Base-by-base conservation (phyloP, 2,797 vertebrate genomes). In the Podarcis lilfordi region DNA sequence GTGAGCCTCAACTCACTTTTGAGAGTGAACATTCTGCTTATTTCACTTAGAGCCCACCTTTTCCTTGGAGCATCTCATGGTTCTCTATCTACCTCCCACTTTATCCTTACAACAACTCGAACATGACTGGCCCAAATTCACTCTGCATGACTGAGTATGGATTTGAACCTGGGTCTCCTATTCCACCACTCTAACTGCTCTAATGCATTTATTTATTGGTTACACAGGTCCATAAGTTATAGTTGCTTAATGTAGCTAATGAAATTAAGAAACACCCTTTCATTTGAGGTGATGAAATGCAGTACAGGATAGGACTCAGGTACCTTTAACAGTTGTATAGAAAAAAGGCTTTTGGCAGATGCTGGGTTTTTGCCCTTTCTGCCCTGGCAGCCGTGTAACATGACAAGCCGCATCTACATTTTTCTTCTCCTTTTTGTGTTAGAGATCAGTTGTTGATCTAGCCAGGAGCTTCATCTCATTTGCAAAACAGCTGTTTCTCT, bases 391-490 rank as follows among this genome's bases (percentile, higher is more conserved):
- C 50, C 32, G 0, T 69, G 23, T 68, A 35, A 77, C 13, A 85
- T 85, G 71, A 76, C n/a, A 68, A 37, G 35, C 21, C 37, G 5
- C 32, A 40, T 43, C 21, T 74, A 29, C 55, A 15, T 76, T 92
- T 45, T 17, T 0, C 0, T 32, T 50, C 25, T 89, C 69, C 21
- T 8, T 76, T 11, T 76, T 90, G 6, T 15, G 89, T 55, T 55
- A 35, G 78, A 84, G 68, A 85, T 86, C 82, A 5, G 17, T 61
- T 11, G 23, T 61, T 72, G 40, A 84, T 85, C 61, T 79, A 89
- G 90, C 84, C 84, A 82, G 86, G 59, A 25, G 74, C 45, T 3
- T 84, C 59, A 90, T 78, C 27, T 85, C 85, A 35, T 74, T 87
- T 87, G 83, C 1, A 72, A 69, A 13, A 5, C 85, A 35, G 0